Base-by-base conservation (phyloP, 37 sponge, comb jelly and placozoan species). In the Crambe crambe region DNA sequence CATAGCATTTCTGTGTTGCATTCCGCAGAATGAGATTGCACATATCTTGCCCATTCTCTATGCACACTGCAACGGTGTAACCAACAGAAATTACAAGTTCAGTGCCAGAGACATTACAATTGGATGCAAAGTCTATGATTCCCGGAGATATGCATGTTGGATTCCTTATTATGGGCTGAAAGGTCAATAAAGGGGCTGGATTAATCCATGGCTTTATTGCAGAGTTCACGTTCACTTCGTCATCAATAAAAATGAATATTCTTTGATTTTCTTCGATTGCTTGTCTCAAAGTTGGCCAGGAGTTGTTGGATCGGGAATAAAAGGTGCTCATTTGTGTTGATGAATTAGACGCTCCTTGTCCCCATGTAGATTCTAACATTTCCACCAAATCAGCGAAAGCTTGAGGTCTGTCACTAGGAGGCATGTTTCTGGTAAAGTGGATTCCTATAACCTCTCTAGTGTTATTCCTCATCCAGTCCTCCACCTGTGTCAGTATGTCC, bases 401-500 rank as follows among this genome's bases (percentile, higher is more conserved):
- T 47, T 34, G 4, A 35, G 70, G 0, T 31, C 35, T 41, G 17
- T 74, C 4, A 18, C 42, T 64, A 25, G 47, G 61, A 35, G 74
- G 65, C 20, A 25, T 23, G 21, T 75, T 44, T 23, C 35, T 31
- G 32, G 44, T 65, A 34, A 76, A 76, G 22, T 74, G 70, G 42
- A 75, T 21, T 29, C 59, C 75, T 20, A 84, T 43, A 21, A 74
- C 42, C 0, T n/a, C n/a, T n/a, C n/a, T n/a, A n/a, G n/a, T n/a
- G n/a, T n/a, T n/a, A n/a, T n/a, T n/a, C n/a, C n/a, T 76, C 77
- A 84, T 73, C 84, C 84, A 84, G 35, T 75, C 70, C 2, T 68
- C 42, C 0, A 84, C 25, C 68, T 84, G 84, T 25, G 17, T 20
- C 31, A 84, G 27, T 0, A 44, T 39, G 21, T 56, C 34, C 25